Evolutionary conservation across 2,888 invertebrate species (phyloP), one percentile per base, ranked within the genome.

Genomic region (Drosophila yooni): DNA sequence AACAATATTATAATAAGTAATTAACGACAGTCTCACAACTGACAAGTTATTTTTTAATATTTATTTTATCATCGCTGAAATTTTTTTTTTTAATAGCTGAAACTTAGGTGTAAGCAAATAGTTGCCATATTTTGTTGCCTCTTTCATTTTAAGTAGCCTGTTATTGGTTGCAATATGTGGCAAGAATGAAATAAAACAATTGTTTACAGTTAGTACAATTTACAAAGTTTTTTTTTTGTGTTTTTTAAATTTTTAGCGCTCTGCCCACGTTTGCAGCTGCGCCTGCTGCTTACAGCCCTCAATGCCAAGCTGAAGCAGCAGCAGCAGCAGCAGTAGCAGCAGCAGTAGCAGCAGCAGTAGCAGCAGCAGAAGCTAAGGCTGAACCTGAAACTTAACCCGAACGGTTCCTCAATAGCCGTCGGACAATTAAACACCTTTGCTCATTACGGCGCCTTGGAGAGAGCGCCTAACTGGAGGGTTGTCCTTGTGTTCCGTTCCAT

Each of bases 401-500:
- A 43, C 38, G 51, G 69, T 61, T 61, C 11, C 64, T 67, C 76
- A 65, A 61, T 68, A 61, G 60, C 58, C 63, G 63, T 68, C 53
- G 74, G 74, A 89, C 88, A 86, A 86, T 86, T 88, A 86, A 86
- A 85, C 88, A 89, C 85, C 85, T 87, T 82, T 81, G 83, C 89
- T 83, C 79, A 88, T 88, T 88, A 86, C 74, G 53, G 58, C 52
- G 65, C 29, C 65, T 54, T 66, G 56, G 66, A 27, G 74, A 79
- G 74, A 79, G 85, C 46, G 46, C 3, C 46, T 21, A 7, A 15
- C 46, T 46, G 21, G 46, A 46, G 46, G 82, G 82, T 81, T 76
- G 84, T 64, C 72, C 50, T 34, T 40, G 62, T 54, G 38, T 38
- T 36, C 36, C 38, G 38, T 38, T 38, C 38, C 3, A 10, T 21